phyloP scores from a whole-genome alignment of 2,888 invertebrate species.

The Phyllotreta striolata region DNA sequence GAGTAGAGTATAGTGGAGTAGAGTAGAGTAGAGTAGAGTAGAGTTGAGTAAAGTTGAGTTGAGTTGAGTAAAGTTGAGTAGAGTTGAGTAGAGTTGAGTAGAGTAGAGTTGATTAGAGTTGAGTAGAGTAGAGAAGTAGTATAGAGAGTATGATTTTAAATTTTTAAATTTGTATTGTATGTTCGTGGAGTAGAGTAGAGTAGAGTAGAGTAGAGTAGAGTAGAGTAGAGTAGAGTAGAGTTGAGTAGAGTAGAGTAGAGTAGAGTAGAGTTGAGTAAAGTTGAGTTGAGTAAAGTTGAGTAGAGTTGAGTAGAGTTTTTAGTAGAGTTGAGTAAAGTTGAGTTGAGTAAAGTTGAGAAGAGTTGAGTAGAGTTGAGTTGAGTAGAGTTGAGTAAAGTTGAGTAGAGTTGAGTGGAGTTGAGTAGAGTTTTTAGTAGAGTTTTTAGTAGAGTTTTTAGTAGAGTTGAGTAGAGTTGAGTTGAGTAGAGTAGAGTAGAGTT shows the following conservation, averaged over 20 bases:
- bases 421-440: not conserved
- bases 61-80: no score
- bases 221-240: not conserved
- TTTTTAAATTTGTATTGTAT: no score
- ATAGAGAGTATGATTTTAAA: not conserved
- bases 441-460: no score
- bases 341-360: no score
- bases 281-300: not conserved
- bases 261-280: not conserved
- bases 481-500: no score
- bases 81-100: no score
- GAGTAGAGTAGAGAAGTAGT: not conserved
- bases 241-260: not conserved
- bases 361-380: not conserved
- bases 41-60: no score
- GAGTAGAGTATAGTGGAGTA: no score
- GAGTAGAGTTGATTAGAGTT: not conserved
- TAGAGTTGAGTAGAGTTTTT: not conserved
- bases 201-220: no score
- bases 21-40: no score
- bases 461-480: no score
- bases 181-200: not conserved
- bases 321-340: not conserved
- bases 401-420: not conserved
- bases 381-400: not conserved